phyloP scores from a whole-genome alignment of 2,797 vertebrate species.

The Ispidina picta region DNA sequence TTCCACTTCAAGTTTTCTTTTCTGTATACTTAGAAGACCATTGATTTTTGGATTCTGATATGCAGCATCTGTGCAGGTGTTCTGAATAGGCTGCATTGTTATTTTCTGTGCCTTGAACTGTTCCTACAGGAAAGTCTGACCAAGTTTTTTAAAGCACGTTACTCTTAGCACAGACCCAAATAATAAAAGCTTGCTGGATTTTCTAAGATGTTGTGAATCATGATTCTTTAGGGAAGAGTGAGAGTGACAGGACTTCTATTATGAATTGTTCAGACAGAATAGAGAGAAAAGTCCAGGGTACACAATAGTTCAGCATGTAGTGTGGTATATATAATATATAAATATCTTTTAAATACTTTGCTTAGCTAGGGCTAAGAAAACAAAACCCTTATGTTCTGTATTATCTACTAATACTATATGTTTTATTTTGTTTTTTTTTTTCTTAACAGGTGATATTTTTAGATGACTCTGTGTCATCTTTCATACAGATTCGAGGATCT shows the following conservation, averaged over 20 bases:
- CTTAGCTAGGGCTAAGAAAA: background rate
- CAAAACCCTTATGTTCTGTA: background rate
- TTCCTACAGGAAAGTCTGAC: background rate
- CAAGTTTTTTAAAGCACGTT: background rate
- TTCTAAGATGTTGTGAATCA: background rate
- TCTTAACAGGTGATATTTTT: slow-evolving; percentile 90
- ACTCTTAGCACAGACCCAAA: background rate
- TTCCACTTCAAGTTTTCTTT: background rate
- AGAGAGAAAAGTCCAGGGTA: background rate
- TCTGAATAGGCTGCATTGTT: background rate
- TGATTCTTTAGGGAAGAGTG: background rate
- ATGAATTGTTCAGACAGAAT: background rate
- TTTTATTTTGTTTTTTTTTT: background rate
- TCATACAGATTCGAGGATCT: slow-evolving; percentile 97
- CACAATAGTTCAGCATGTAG: background rate
- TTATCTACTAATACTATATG: background rate
- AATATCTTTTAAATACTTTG: background rate
- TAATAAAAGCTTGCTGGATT: background rate
- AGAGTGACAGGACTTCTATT: background rate
- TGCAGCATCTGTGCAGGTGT: background rate
- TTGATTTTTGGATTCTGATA: background rate
- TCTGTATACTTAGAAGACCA: accelerated
- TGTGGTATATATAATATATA: background rate
- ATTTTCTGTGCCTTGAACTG: background rate
- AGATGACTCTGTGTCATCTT: slow-evolving; percentile 94